Percentiles rank a stretch among this genome's conserved stretches.
These are phyloP conservation scores for Platichthys flesus DNA, from an alignment of 2,113 vertebrate species.

Conservation along the genomic window DNA sequence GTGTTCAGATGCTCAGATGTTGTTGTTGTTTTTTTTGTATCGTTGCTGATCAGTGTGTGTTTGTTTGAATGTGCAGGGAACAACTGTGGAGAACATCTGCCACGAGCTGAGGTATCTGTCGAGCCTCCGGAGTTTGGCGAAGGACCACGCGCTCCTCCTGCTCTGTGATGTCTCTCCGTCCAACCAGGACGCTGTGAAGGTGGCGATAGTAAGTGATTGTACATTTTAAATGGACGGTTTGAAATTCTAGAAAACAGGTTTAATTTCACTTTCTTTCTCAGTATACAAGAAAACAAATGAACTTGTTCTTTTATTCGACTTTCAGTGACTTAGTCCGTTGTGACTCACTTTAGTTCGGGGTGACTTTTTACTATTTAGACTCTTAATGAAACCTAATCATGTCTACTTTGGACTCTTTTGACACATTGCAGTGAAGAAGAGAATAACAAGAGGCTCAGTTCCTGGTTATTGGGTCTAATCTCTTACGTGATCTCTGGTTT, in stretches of 20 bases:
- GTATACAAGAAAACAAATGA: too few species aligned
- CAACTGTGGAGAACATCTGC: conserved; percentile 93
- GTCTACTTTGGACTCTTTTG: not conserved
- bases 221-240: not conserved
- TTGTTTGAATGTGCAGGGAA: conserved; percentile 83
- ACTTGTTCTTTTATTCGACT: too few species aligned
- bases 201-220: conserved; percentile 90
- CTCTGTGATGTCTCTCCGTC: conserved; percentile 89
- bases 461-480: not conserved
- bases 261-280: too few species aligned
- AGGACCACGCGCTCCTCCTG: conserved; percentile 86
- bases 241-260: not conserved
- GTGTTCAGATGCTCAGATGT: not conserved
- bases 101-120: conserved; percentile 92
- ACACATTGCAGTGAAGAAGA: not conserved
- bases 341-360: too few species aligned
- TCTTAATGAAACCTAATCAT: not conserved
- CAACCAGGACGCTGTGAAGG: conserved; percentile 88
- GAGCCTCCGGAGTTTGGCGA: conserved; percentile 85
- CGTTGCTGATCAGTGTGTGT: conserved; percentile 18
- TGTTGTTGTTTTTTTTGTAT: not conserved
- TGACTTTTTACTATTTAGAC: not conserved
- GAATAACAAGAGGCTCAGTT: not conserved
- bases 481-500: conserved; percentile 10
- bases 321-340: too few species aligned